Evolutionary conservation across 1,140 invertebrate species (phyloP).

Genomic region (Acromyrmex echinatior): DNA sequence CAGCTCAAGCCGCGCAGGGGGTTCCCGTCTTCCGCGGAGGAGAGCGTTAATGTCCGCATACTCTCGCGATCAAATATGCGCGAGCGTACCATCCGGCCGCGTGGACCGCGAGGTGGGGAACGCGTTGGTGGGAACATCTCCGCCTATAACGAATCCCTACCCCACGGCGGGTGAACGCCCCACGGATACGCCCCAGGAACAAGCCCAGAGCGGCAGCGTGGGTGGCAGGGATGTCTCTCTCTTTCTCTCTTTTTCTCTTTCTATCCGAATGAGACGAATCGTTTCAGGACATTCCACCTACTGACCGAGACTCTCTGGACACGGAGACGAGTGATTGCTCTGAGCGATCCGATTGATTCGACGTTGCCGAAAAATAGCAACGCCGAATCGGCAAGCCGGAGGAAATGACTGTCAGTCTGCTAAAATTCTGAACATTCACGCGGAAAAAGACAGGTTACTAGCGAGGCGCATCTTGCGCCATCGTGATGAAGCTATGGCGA

Average conservation of each 20-base stretch:
- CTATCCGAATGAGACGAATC: constrained; percentile 37
- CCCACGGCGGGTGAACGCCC: constrained; percentile 70
- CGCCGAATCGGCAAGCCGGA: neutral
- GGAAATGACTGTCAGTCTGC: neutral
- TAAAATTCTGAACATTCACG: neutral
- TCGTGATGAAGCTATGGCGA: neutral
- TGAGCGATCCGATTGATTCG: constrained; percentile 5
- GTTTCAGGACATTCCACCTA: constrained; percentile 71
- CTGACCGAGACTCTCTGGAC: constrained; percentile 73
- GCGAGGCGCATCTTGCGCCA: neutral
- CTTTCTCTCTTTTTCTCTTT: constrained; percentile 20
- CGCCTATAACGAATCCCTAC: constrained; percentile 70
- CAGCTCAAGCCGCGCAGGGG: neutral
- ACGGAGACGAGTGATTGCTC: neutral
- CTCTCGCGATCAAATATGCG: constrained; percentile 63
- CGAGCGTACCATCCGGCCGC: constrained; percentile 61
- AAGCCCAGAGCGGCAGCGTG: constrained; percentile 37
- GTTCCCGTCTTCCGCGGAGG: neutral
- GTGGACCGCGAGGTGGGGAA: constrained; percentile 39
- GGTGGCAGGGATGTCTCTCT: constrained; percentile 55
- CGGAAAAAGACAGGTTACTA: neutral
- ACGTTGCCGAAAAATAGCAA: constrained; percentile 11
- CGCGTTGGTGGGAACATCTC: constrained; percentile 66
- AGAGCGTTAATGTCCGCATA: constrained; percentile 65
- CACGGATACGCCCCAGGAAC: constrained; percentile 73